phyloP scores from a whole-genome alignment of 2,888 invertebrate genomes.

The Epiblema foenella region DNA sequence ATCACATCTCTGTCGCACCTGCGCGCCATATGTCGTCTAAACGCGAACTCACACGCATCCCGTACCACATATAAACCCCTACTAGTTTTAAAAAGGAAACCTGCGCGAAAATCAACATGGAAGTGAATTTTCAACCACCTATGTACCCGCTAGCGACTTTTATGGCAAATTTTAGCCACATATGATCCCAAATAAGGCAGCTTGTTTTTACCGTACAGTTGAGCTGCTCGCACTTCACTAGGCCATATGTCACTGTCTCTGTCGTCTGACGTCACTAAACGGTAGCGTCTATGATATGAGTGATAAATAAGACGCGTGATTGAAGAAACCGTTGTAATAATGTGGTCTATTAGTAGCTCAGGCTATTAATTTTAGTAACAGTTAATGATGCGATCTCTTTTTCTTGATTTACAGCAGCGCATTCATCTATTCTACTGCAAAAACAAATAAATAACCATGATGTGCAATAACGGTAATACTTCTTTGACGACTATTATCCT shows the following conservation, averaged over 20 bases:
- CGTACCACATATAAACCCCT: constrained; percentile 44
- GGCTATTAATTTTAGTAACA: not conserved
- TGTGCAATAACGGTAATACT: not conserved
- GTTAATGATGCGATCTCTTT: not conserved
- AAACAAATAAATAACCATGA: not conserved
- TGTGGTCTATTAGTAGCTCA: constrained; percentile 2
- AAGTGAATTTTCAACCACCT: constrained; percentile 60
- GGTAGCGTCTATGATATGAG: constrained; percentile 58
- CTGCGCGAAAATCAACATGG: constrained; percentile 60
- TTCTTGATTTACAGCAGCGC: not conserved
- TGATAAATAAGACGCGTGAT: constrained; percentile 17
- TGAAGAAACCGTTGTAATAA: constrained; percentile 20
- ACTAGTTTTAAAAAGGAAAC: constrained; percentile 52
- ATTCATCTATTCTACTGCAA: not conserved
- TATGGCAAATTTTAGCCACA: constrained; percentile 78
- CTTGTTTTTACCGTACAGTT: constrained; percentile 69
- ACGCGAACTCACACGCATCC: constrained; percentile 58
- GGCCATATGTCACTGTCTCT: constrained; percentile 55
- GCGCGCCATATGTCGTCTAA: constrained; percentile 67
- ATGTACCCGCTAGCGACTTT: constrained; percentile 59
- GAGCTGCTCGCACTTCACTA: constrained; percentile 54
- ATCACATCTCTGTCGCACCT: constrained; percentile 46
- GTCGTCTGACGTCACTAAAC: constrained; percentile 74
- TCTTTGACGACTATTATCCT: not conserved
- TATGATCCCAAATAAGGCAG: constrained; percentile 81